phyloP scores from a whole-genome alignment of 2,113 vertebrate genomes.

The Plecotus auritus region DNA sequence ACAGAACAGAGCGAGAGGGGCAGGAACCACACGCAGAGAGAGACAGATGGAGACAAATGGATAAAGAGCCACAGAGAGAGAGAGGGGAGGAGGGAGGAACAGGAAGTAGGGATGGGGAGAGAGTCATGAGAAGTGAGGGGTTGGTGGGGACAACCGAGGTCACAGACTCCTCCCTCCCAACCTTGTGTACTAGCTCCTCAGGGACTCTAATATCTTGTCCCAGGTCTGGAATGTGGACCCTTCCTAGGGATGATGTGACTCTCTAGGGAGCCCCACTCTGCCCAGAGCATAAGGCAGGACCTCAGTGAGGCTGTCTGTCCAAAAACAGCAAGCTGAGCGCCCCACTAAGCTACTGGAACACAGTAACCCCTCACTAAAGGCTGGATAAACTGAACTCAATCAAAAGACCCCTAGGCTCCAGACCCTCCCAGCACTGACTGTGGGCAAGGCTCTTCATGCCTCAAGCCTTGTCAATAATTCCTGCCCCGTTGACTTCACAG shows the following conservation, averaged over 20 bases:
- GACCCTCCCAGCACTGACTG: neutral
- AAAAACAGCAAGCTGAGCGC: neutral
- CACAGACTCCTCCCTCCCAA: neutral
- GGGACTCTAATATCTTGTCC: neutral
- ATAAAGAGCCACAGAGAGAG: neutral
- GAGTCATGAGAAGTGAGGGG: neutral
- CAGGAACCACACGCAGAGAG: slow-evolving; percentile 20
- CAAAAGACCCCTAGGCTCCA: neutral
- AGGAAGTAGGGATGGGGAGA: neutral
- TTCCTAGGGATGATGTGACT: neutral
- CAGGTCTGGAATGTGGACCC: neutral
- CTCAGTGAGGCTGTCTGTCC: neutral
- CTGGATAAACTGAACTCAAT: neutral
- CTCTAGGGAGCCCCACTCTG: neutral
- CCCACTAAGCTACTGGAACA: neutral
- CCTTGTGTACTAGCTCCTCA: neutral
- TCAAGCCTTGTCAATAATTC: neutral
- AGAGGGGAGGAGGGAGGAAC: neutral
- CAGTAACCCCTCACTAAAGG: neutral
- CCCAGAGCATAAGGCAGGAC: neutral
- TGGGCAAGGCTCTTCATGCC: neutral
- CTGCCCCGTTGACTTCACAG: neutral
- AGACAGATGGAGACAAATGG: slow-evolving; percentile 44
- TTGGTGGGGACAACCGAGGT: neutral
- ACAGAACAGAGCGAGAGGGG: neutral